Evolutionary conservation across 53 echinoderm and acorn worm genomes (phyloP), one percentile per base, ranked within the genome.

Genomic region (Pentamera pediparva): DNA sequence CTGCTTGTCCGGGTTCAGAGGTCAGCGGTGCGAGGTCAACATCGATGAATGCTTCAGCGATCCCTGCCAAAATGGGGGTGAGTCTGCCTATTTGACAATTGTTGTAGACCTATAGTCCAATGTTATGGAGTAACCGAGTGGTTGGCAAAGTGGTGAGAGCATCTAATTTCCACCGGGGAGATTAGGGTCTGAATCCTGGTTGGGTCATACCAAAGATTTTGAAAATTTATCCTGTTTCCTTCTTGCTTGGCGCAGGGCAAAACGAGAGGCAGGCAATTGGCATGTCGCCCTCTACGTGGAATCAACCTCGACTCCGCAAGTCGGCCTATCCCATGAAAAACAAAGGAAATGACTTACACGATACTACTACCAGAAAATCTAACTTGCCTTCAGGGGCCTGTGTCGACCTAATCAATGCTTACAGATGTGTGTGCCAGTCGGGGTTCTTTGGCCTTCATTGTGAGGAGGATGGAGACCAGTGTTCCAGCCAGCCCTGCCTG

Each of bases 401-500:
- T 62, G 61, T 77, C 21, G 88, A 98, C 70, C 81, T 86, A 5
- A 75, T 89, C 6, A 88, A 91, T 35, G 89, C 78, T 4, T 98
- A 80, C 70, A 51, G 70, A 17, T 95, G 96, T 77, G 31, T 72
- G 27, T 95, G 96, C 43, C 54, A 33, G 0, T 36, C 58, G 0
- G 81, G 83, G 17, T 92, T 86, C 77, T 87, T 87, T 64, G 87
- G 92, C 4, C 81, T 62, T 27, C 63, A 82, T 43, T 92, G 92
- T 76, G 65, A 88, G 76, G 50, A 76, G 19, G 92, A 92, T 24
- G 92, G 92, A 22, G 82, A 92, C 70, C 92, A 92, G 61, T 92
- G 92, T 63, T 56, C 47, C 22, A 79, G 56, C 10, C 24, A 64
- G 21, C 91, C 96, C 0, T 96, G 96, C 61, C 70, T 91, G 21